Evolutionary conservation across 2,113 vertebrate genomes (phyloP), one percentile per base, ranked within the genome.

Genomic region (Leuciscus idus): DNA sequence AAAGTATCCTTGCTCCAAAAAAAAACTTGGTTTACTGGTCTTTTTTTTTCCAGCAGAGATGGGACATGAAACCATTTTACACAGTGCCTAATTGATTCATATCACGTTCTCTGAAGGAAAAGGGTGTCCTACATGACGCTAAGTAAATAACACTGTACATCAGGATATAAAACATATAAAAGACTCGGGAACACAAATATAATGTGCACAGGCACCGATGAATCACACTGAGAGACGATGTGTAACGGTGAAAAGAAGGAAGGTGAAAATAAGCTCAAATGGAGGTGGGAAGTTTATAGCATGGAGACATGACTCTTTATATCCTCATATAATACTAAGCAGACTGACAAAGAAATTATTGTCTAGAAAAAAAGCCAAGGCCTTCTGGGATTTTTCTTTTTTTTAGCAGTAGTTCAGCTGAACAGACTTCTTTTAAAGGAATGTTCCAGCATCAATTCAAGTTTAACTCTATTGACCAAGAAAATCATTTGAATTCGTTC

Each of bases 181-280:
- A 23, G 70, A 23, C 33, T 72, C 15, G 17, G 17, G 33, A 72
- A 13, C 10, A 74, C 21, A 26, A 26, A 43, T 74, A 75, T 75
- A 50, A 50, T 75, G 12, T 75, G 73, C 73, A 50, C 43, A 26
- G 43, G 39, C 10, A 48, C 36, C n/a, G 4, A 75, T 75, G n/a
- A 33, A 57, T 72, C 68, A 23, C 68, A 72, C 9, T 39, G 19
- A 39, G 33, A 23, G 9, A 23, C 2, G 11, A 72, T 4, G 68
- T 72, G 84, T 55, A 78, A 57, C 6, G 4, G n/a, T 57, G 36
- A 19, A 83, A 75, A n/a, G 26, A 55, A 30, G 70, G 21, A 46
- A 74, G 76, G 55, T 61, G 36, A 36, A 76, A 77, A 62, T 80
- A 78, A 52, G 64, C 36, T 79, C 81, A 84, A 83, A 72, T 61